Percentiles rank a stretch among this genome's conserved stretches.
Conservation (phyloP, 2,113 vertebrate species). For the Paramormyrops kingsleyae region DNA sequence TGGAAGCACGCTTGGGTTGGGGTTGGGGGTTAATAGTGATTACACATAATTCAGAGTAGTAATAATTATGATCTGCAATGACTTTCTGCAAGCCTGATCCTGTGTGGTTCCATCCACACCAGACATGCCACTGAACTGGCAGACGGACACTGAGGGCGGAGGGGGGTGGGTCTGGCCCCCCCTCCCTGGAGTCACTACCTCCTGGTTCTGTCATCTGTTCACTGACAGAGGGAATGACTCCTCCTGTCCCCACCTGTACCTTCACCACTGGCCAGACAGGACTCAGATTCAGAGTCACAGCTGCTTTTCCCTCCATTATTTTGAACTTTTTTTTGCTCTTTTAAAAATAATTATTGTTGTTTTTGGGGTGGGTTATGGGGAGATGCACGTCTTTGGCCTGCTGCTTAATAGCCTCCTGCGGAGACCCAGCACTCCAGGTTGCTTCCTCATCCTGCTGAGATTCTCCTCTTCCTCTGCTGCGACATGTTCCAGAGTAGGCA, state of each 20-base stretch:
- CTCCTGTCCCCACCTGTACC: background rate
- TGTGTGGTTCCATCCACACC: background rate
- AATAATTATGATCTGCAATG: slow-evolving; percentile 4
- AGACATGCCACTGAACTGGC: background rate
- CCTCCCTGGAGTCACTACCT: background rate
- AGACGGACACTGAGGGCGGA: background rate
- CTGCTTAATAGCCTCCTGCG: background rate
- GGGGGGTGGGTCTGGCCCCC: background rate
- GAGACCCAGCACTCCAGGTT: background rate
- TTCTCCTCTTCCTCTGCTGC: background rate
- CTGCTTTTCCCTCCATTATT: background rate
- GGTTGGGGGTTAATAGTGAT: slow-evolving; percentile 1
- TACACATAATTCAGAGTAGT: background rate
- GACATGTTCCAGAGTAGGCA: background rate
- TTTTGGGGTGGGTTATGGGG: background rate
- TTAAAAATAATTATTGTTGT: background rate
- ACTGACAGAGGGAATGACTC: background rate
- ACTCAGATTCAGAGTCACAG: background rate
- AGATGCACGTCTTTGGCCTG: background rate
- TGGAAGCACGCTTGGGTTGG: slow-evolving; percentile 8
- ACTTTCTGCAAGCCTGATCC: background rate
- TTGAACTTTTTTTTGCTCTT: background rate
- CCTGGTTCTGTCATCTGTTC: background rate
- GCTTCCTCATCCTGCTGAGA: background rate
- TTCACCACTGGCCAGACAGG: background rate